Evolutionary conservation across 2,113 vertebrate species (phyloP).

Genomic region (Tringa solitaria): DNA sequence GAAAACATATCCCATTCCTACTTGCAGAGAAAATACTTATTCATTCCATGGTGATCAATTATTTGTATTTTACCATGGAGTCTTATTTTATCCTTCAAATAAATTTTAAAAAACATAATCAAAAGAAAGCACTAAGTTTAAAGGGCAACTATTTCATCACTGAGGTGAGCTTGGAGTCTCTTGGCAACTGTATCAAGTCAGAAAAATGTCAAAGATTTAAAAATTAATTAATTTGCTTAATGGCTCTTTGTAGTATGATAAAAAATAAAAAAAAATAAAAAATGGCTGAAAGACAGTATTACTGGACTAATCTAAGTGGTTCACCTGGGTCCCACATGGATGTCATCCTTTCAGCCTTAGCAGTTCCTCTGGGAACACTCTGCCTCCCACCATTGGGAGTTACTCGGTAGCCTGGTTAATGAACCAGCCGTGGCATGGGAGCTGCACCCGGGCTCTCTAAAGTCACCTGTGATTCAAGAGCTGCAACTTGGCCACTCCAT

Average conservation of each 20-base stretch:
- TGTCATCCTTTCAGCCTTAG: background rate
- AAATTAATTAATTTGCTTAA: background rate
- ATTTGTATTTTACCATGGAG: background rate
- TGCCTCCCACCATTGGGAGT: background rate
- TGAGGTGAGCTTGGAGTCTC: background rate
- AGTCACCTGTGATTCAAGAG: background rate
- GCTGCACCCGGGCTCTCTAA: background rate
- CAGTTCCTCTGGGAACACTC: background rate
- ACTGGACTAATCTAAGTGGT: background rate
- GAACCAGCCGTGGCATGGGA: background rate
- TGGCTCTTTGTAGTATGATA: background rate
- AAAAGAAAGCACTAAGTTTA: background rate
- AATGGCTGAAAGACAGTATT: background rate
- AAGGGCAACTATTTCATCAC: background rate
- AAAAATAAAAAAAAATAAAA: background rate
- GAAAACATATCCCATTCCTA: background rate
- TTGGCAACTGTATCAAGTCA: background rate
- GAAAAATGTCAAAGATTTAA: background rate
- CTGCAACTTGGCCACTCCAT: background rate
- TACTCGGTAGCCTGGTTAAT: background rate
- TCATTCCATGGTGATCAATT: background rate
- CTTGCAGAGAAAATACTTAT: background rate
- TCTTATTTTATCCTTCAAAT: background rate
- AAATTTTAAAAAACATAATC: background rate
- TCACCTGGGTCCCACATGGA: background rate